Evolutionary conservation across 1,140 invertebrate species (phyloP).

Genomic region (Araneus ventricosus): DNA sequence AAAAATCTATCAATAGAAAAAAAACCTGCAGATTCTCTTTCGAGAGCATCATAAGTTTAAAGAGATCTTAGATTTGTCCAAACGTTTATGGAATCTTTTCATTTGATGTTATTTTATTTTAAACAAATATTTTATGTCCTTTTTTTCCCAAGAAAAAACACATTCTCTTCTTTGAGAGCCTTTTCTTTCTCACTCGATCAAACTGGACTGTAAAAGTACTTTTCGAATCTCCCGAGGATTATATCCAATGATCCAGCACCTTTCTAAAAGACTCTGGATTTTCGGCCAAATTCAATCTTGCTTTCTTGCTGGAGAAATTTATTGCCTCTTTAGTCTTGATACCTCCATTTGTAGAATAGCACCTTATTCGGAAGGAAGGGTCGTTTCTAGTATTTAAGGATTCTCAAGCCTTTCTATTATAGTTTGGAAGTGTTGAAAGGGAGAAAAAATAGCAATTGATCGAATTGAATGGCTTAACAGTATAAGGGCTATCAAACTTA

Average conservation of each 20-base stretch:
- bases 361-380: not conserved
- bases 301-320: not conserved
- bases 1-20: not conserved
- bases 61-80: not conserved
- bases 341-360: not conserved
- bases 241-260: not conserved
- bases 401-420: not conserved
- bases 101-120: not conserved
- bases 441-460: not conserved
- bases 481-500: no score
- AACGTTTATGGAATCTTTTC: not conserved
- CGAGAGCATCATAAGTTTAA: not conserved
- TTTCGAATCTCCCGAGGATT: not conserved
- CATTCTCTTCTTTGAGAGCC: slow-evolving; percentile 23
- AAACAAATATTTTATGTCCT: not conserved
- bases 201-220: not conserved
- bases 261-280: not conserved
- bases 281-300: not conserved
- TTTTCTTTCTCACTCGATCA: slow-evolving; percentile 41
- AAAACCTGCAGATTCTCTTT: not conserved
- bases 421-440: not conserved
- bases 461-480: no score
- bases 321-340: not conserved
- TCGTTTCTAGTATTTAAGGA: not conserved
- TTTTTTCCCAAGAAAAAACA: not conserved